Conservation (phyloP, 2,888 invertebrate genomes). For the Chrysolina oricalcia region DNA sequence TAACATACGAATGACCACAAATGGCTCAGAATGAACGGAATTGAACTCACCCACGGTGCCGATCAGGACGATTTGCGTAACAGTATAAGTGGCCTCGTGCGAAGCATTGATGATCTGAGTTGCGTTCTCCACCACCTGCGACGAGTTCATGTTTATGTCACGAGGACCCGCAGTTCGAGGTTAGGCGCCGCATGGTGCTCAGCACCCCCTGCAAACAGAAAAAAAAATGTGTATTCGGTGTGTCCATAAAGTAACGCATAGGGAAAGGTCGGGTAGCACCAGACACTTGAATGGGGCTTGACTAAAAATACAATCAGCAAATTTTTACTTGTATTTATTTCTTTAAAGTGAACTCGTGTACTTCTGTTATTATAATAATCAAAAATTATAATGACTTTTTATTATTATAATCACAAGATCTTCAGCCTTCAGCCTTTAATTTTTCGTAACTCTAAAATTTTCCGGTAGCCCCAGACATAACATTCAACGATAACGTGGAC, state of each 20-base stretch:
- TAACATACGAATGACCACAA: too few relatives aligned
- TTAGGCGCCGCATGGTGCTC: slow-evolving; percentile 69
- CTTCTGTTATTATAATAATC: too few relatives aligned
- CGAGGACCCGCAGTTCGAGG: slow-evolving; percentile 67
- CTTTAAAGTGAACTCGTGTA: too few relatives aligned
- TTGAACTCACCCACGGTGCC: slow-evolving; percentile 70
- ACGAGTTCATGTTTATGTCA: slow-evolving; percentile 70
- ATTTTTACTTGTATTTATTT: too few relatives aligned
- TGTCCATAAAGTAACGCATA: neutral
- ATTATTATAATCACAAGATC: too few relatives aligned
- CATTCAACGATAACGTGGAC: too few relatives aligned
- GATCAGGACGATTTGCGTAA: slow-evolving; percentile 82
- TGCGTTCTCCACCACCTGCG: slow-evolving; percentile 60
- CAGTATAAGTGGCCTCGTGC: slow-evolving; percentile 78
- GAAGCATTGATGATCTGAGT: slow-evolving; percentile 61
- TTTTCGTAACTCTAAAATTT: too few relatives aligned
- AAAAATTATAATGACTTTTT: too few relatives aligned
- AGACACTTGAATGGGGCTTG: too few relatives aligned
- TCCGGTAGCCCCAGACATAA: too few relatives aligned
- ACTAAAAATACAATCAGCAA: too few relatives aligned
- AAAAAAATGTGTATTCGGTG: neutral
- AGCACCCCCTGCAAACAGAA: slow-evolving; percentile 57
- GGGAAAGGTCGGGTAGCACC: neutral
- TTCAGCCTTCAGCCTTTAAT: too few relatives aligned
- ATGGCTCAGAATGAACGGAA: neutral